Evolutionary conservation across 2,113 vertebrate species (phyloP).

Genomic region (Perca flavescens): DNA sequence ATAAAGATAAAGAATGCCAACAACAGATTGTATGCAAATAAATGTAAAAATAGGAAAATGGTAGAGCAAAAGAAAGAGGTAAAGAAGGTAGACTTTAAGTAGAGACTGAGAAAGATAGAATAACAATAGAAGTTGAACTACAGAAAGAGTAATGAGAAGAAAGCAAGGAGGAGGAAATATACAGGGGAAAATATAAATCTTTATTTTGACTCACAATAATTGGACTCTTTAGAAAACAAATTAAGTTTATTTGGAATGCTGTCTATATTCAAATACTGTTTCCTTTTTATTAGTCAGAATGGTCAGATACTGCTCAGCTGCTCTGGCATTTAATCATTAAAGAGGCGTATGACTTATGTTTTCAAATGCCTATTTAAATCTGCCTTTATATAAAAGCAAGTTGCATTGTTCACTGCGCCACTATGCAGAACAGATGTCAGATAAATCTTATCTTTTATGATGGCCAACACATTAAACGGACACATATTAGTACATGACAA

Average conservation of each 20-base stretch:
- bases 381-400: neutral
- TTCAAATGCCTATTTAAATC: neutral
- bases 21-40: neutral
- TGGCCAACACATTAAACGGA: neutral
- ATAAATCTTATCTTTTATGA: neutral
- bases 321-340: neutral
- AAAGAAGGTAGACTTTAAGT: neutral
- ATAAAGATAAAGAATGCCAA: neutral
- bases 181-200: neutral
- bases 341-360: neutral
- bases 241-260: neutral
- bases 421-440: neutral
- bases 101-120: neutral
- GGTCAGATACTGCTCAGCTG: constrained; percentile 1
- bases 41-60: neutral
- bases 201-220: neutral
- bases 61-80: neutral
- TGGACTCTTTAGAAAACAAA: neutral
- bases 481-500: neutral
- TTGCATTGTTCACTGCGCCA: neutral
- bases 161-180: neutral
- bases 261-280: neutral
- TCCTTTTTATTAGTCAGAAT: neutral
- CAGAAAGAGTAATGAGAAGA: neutral
- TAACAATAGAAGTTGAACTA: neutral